Evolutionary conservation across 2,888 invertebrate species (phyloP).

Genomic region (Caenorhabditis wallacei): DNA sequence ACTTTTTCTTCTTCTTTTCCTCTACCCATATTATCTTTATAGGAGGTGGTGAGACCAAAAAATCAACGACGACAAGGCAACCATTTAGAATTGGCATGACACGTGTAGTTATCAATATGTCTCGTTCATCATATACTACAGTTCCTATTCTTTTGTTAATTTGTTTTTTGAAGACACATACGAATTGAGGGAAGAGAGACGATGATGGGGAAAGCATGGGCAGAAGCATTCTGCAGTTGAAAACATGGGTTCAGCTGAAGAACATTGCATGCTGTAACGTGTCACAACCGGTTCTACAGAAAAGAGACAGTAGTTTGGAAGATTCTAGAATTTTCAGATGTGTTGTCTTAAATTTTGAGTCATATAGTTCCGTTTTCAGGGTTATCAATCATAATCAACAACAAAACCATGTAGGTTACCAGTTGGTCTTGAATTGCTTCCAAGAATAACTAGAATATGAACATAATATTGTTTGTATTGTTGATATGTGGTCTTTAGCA

Average conservation of each 20-base stretch:
- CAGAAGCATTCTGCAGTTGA: constrained; percentile 1
- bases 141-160: constrained; percentile 17
- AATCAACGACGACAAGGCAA: constrained; percentile 40
- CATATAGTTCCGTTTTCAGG: constrained; percentile 19
- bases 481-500: too few relatives aligned
- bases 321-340: constrained; percentile 50
- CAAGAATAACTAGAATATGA: neutral
- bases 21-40: constrained; percentile 8
- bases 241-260: constrained; percentile 47
- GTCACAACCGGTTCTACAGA: constrained; percentile 38
- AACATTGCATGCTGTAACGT: constrained; percentile 28
- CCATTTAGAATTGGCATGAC: neutral
- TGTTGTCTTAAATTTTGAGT: constrained; percentile 17
- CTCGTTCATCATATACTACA: constrained; percentile 24
- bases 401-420: constrained; percentile 11
- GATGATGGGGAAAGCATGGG: constrained; percentile 10
- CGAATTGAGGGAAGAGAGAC: neutral
- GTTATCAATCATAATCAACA: constrained; percentile 29
- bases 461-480: neutral
- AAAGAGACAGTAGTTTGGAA: neutral
- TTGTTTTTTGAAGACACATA: constrained; percentile 32
- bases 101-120: constrained; percentile 32
- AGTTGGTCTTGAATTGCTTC: neutral
- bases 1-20: neutral
- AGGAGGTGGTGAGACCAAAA: constrained; percentile 48